Evolutionary conservation across 2,888 invertebrate genomes (phyloP).

Genomic region (Erannis defoliaria): DNA sequence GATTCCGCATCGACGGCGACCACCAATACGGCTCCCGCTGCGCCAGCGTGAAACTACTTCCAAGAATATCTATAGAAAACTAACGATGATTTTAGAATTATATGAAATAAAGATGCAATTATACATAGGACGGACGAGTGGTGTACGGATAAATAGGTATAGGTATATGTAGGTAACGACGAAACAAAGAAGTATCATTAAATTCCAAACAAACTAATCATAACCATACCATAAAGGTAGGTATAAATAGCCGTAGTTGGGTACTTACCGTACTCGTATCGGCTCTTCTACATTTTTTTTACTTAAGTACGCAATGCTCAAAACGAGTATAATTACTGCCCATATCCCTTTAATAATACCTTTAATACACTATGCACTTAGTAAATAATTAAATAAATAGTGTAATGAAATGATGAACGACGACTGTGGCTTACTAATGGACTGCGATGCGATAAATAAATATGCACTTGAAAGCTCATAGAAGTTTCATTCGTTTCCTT

Average conservation of each 20-base stretch:
- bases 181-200: background rate
- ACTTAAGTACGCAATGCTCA: conserved; percentile 14
- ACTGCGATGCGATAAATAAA: conserved; percentile 19
- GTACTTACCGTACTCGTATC: background rate
- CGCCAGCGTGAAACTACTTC: conserved; percentile 57
- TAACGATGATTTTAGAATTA: background rate
- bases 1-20: conserved; percentile 88
- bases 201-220: too few relatives aligned
- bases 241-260: background rate
- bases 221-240: too few relatives aligned
- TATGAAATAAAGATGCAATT: too few relatives aligned
- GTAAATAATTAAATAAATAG: background rate
- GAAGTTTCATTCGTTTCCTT: conserved; percentile 6
- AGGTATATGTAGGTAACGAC: background rate
- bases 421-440: conserved; percentile 26
- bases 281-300: background rate
- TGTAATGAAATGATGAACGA: conserved; percentile 8
- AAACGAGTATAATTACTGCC: conserved; percentile 24
- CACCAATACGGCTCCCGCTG: conserved; percentile 73
- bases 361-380: conserved; percentile 18
- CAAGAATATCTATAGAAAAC: background rate
- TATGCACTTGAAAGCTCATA: conserved; percentile 13
- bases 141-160: background rate
- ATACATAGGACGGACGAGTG: too few relatives aligned
- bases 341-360: too few relatives aligned